Evolutionary conservation across 2,113 vertebrate species (phyloP).

Genomic region (Reinhardtius hippoglossoides): DNA sequence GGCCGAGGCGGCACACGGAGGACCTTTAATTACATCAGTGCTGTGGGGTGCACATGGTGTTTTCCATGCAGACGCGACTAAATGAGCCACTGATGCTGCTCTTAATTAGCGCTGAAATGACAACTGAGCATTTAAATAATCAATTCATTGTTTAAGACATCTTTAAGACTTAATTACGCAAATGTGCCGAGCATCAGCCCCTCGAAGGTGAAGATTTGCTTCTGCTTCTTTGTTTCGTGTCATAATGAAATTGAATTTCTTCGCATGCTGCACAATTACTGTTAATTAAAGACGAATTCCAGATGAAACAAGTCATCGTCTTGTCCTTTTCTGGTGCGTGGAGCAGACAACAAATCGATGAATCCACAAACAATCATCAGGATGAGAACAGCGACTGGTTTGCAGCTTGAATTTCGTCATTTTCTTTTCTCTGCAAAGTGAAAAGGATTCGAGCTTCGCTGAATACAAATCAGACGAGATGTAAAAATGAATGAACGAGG

Average conservation of each 20-base stretch:
- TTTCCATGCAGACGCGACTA: not conserved
- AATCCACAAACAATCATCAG: not conserved
- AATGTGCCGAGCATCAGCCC: too few species aligned
- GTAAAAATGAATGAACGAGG: not conserved
- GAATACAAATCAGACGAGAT: slow-evolving; percentile 8
- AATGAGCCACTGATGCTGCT: slow-evolving; percentile 13
- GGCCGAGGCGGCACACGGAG: not conserved
- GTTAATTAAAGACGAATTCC: too few species aligned
- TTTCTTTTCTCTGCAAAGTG: not conserved
- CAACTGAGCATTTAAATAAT: not conserved
- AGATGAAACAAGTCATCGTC: too few species aligned
- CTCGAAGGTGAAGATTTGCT: too few species aligned
- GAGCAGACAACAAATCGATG: too few species aligned
- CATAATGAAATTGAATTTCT: too few species aligned
- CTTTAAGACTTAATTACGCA: not conserved
- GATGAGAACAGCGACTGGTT: not conserved
- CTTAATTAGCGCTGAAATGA: slow-evolving; percentile 14
- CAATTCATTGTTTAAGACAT: not conserved
- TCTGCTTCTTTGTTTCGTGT: too few species aligned
- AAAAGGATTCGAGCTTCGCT: not conserved
- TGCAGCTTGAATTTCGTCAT: not conserved
- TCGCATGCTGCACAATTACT: too few species aligned
- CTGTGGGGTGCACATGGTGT: slow-evolving; percentile 16
- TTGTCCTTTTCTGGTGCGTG: too few species aligned
- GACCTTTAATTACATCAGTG: slow-evolving; percentile 42